These are phyloP conservation scores for Hybos culiciformis DNA, from an alignment of 2,888 invertebrate species.

Conservation along the genomic window DNA sequence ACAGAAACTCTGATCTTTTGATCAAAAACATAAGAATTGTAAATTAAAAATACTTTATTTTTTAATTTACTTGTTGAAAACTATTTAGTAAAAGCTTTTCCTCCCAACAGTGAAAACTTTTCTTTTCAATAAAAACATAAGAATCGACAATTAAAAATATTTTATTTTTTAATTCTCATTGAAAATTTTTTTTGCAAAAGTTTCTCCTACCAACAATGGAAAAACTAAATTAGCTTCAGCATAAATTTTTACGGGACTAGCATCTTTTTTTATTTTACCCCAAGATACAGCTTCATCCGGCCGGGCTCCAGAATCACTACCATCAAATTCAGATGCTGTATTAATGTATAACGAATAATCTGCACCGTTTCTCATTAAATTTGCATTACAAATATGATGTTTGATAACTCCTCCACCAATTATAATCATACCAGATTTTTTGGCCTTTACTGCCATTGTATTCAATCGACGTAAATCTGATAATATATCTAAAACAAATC, in stretches of 20 bases:
- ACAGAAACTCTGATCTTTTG: no score
- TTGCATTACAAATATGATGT: constrained; percentile 99
- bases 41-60: no score
- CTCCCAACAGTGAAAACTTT: no score
- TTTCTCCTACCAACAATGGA: constrained; percentile 88
- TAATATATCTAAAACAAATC: constrained; percentile 83
- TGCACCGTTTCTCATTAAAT: constrained; percentile 97
- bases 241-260: constrained; percentile 82
- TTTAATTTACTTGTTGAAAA: no score
- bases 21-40: no score
- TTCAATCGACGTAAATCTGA: constrained; percentile 84
- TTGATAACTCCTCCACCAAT: constrained; percentile 94
- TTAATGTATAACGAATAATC: constrained; percentile 92
- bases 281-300: constrained; percentile 98
- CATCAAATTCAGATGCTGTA: constrained; percentile 92
- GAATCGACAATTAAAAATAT: no score
- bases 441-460: constrained; percentile 84
- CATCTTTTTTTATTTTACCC: constrained; percentile 89
- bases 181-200: constrained; percentile 67
- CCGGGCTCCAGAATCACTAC: constrained; percentile 91
- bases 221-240: constrained; percentile 90
- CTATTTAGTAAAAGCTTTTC: no score
- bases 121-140: no score
- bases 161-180: not conserved
- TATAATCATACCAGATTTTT: constrained; percentile 91